Evolutionary conservation across 2,888 invertebrate species (phyloP).

Genomic region (Sminthurinus aureus): DNA sequence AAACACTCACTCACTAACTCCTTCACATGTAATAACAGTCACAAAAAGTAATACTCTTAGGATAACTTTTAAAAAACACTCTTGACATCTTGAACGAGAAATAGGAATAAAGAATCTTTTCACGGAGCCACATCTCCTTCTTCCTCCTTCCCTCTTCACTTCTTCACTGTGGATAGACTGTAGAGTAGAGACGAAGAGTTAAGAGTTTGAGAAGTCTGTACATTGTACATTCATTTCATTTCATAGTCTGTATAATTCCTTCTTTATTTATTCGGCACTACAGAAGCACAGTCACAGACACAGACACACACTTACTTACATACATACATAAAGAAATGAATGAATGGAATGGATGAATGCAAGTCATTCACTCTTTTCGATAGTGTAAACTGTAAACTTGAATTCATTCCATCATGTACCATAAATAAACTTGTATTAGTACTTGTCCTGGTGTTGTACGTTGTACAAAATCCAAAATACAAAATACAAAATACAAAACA

Average conservation of each 20-base stretch:
- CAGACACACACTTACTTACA: no score
- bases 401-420: not conserved
- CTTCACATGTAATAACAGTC: no score
- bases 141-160: no score
- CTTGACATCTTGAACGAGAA: not conserved
- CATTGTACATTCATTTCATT: not conserved
- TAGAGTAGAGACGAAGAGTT: no score
- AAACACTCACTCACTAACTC: no score
- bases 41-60: not conserved
- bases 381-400: not conserved
- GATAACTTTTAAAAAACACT: constrained; percentile 14
- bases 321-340: no score
- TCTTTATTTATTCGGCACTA: no score
- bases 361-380: not conserved
- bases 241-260: no score
- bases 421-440: not conserved
- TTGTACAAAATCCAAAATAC: no score
- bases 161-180: no score
- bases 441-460: not conserved
- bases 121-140: not conserved
- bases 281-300: no score
- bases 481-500: no score
- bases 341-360: not conserved
- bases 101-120: not conserved
- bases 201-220: not conserved